Evolutionary conservation across 2,797 vertebrate genomes (phyloP).

Genomic region (Crenichthys baileyi): DNA sequence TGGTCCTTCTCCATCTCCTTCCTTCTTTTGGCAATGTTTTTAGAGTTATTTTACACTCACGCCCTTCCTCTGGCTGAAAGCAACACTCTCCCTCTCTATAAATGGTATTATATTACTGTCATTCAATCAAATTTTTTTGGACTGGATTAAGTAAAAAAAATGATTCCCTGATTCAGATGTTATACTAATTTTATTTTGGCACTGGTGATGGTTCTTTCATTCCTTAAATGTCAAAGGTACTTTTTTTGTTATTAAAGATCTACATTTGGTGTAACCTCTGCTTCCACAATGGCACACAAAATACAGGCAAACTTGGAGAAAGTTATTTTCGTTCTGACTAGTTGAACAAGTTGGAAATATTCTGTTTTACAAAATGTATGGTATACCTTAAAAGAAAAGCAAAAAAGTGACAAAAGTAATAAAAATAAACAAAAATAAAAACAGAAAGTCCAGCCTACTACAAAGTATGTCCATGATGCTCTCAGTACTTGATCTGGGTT

Average conservation of each 20-base stretch:
- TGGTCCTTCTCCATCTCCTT: slow-evolving; percentile 53
- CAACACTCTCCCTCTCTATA: slow-evolving; percentile 46
- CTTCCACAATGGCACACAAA: neutral
- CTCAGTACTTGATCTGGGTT: no score
- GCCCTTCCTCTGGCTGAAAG: slow-evolving; percentile 73
- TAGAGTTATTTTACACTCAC: slow-evolving; percentile 78
- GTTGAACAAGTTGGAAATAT: no score
- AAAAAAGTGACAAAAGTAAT: no score
- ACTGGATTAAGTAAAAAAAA: slow-evolving; percentile 31
- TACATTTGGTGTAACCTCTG: neutral
- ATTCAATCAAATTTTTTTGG: slow-evolving; percentile 51
- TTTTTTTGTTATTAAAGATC: neutral
- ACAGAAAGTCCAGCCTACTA: no score
- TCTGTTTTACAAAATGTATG: no score
- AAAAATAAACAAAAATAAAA: no score
- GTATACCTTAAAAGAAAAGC: no score
- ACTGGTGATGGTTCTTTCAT: slow-evolving; percentile 8
- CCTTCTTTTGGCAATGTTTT: slow-evolving; percentile 69
- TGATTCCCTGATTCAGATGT: slow-evolving; percentile 32
- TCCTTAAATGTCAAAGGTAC: neutral
- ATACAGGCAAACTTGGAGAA: no score
- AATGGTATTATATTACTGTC: slow-evolving; percentile 49
- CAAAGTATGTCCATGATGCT: no score
- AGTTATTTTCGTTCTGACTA: no score
- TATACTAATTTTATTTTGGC: slow-evolving; percentile 6